Evolutionary conservation across 2,797 vertebrate genomes (phyloP).

Genomic region (Hippopotamyrus pictus): DNA sequence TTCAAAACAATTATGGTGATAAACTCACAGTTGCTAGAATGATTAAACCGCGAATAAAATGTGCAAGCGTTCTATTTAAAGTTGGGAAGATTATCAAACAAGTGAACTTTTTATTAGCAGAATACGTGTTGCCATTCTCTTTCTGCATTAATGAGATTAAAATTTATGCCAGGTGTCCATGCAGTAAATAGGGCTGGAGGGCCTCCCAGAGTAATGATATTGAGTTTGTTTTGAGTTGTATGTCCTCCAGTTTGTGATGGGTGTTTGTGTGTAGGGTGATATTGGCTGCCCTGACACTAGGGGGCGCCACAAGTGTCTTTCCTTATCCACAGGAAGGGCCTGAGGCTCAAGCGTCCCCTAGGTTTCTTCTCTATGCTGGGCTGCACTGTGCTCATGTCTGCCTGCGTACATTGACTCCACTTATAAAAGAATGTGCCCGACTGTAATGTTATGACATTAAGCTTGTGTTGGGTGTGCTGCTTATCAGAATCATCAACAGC

Average conservation of each 20-base stretch:
- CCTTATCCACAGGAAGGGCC: neutral
- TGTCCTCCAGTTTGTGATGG: neutral
- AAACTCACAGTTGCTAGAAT: neutral
- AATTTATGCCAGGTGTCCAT: neutral
- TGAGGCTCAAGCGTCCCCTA: neutral
- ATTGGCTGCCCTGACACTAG: neutral
- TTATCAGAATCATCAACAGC: neutral
- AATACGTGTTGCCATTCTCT: neutral
- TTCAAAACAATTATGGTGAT: neutral
- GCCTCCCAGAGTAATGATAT: neutral
- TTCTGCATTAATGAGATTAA: neutral
- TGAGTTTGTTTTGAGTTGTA: neutral
- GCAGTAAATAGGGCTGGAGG: neutral
- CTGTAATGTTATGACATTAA: neutral
- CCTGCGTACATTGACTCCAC: neutral
- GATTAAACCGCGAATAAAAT: neutral
- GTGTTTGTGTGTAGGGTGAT: neutral
- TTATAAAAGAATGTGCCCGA: neutral
- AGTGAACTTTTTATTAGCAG: neutral
- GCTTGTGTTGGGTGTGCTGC: neutral
- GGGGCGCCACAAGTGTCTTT: neutral
- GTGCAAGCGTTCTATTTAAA: neutral
- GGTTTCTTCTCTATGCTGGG: neutral
- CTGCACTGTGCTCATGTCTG: slow-evolving; percentile 28
- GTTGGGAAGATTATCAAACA: neutral